Conservation (phyloP, 2,888 invertebrate genomes). For the Dicyrtoma fusca region DNA sequence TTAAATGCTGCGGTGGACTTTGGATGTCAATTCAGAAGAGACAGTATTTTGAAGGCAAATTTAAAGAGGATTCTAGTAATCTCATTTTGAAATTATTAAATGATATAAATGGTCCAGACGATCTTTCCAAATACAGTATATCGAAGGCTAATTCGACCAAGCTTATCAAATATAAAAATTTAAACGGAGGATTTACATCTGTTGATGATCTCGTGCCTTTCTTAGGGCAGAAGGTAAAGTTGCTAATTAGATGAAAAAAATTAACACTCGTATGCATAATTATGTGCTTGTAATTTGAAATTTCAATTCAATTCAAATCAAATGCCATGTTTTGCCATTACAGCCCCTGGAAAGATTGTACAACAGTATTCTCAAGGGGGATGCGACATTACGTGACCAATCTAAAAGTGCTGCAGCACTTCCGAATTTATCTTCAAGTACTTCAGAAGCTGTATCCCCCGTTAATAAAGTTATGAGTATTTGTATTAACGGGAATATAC, state of each 20-base stretch:
- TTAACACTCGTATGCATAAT: too few species aligned
- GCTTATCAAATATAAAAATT: slow-evolving; percentile 26
- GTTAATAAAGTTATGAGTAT: slow-evolving; percentile 42
- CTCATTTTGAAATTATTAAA: slow-evolving; percentile 41
- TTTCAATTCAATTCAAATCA: background rate
- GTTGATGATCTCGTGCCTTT: slow-evolving; percentile 28
- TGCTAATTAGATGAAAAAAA: background rate
- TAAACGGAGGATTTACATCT: slow-evolving; percentile 9
- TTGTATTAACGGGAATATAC: slow-evolving; percentile 33
- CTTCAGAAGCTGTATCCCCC: slow-evolving; percentile 17
- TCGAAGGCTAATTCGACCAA: slow-evolving; percentile 37
- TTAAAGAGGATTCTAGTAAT: slow-evolving; percentile 10
- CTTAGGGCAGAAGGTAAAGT: slow-evolving; percentile 28
- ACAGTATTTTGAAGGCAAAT: slow-evolving; percentile 27
- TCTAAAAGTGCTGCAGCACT: background rate
- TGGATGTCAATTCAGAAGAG: background rate
- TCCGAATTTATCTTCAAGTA: background rate
- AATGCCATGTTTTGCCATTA: background rate
- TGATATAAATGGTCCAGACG: slow-evolving; percentile 22
- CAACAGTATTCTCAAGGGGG: slow-evolving; percentile 1
- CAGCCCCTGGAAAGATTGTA: slow-evolving; percentile 22
- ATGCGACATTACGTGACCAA: too few species aligned
- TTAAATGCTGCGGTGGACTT: background rate
- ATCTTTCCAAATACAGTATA: slow-evolving; percentile 35
- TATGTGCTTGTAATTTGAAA: too few species aligned